Percentiles rank a stretch among this genome's conserved stretches.
phyloP scores from a whole-genome alignment of 2,888 invertebrate species.

The Agriopis aurantiaria region DNA sequence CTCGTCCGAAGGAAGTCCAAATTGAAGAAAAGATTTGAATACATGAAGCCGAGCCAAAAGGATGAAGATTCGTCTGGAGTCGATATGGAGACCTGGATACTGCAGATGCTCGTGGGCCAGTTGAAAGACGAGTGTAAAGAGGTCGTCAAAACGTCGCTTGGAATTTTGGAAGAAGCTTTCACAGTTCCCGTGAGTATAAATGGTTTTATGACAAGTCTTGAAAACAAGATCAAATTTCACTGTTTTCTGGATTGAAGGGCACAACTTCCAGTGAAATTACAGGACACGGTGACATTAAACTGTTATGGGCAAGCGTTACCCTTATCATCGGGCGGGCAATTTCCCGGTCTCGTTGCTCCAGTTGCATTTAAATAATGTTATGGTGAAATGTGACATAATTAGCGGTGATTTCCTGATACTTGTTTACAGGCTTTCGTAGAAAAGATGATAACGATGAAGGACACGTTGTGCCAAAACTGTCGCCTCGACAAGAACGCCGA shows the following conservation, averaged over 20 bases:
- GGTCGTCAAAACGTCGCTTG: conserved; percentile 92
- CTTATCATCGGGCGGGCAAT: too few relatives aligned
- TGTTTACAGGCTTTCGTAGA: conserved; percentile 88
- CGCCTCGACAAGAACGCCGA: conserved; percentile 88
- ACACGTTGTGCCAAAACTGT: conserved; percentile 85
- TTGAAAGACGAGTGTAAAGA: conserved; percentile 93
- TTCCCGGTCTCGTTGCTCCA: too few relatives aligned
- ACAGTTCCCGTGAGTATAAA: conserved; percentile 91
- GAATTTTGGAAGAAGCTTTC: conserved; percentile 96
- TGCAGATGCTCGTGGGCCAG: conserved; percentile 94
- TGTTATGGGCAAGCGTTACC: too few relatives aligned
- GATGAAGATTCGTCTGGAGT: conserved; percentile 70
- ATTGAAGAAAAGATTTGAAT: conserved; percentile 72
- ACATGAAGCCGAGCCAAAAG: conserved; percentile 61
- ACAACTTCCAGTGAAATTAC: too few relatives aligned
- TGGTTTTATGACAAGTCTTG: too few relatives aligned
- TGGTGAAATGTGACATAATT: too few relatives aligned
- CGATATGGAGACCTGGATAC: conserved; percentile 94
- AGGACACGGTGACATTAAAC: too few relatives aligned
- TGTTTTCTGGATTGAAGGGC: too few relatives aligned
- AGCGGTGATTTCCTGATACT: too few relatives aligned
- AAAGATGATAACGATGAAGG: conserved; percentile 91
- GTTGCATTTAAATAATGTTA: too few relatives aligned
- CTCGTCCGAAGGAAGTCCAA: conserved; percentile 76
- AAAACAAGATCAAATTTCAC: too few relatives aligned